Base-by-base conservation (phyloP, 1,140 invertebrate species). In the Drosophila repletoides region DNA sequence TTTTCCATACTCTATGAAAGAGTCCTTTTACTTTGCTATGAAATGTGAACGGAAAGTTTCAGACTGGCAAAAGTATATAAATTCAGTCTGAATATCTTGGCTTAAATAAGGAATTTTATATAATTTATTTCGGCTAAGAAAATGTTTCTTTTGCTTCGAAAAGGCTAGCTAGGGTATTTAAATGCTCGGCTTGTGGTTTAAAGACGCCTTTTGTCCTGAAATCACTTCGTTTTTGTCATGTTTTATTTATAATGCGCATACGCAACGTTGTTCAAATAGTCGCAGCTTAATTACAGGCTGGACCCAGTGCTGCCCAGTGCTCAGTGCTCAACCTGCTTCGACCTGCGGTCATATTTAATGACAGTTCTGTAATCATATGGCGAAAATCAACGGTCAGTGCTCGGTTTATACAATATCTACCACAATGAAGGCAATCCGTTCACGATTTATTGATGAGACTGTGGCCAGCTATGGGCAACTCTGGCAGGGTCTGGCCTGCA, bases 311-410 rank as follows among this genome's bases (percentile, higher is more conserved):
- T 21, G n/a, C 0, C 17, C 9, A 1, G 9, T 12, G 22, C 21
- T 31, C 38, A 12, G 10, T n/a, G n/a, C n/a, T n/a, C n/a, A n/a
- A n/a, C n/a, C 28, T 14, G 58, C 29, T 40, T 65, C 58, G 43
- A 49, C 26, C 80, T 86, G 79, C 51, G 79, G 79, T 72, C 43
- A 43, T 59, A 79, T 72, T 84, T 86, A 79, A 84, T 86, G 77
- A 79, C 63, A 59, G 40, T 56, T 83, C 55, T 45, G 49, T 51
- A 68, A 38, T 52, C 45, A 71, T 28, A 53, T 45, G 51, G 51
- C 15, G 68, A 28, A 19, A 36, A 69, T 55, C 67, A 79, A 48
- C 22, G 70, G 26, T 46, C 24, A 14, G 33, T 14, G 17, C 36
- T 40, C 26, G 38, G 24, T 43, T 55, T 14, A 66, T 34, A 41